Evolutionary conservation across 2,113 vertebrate genomes (phyloP), one percentile per base, ranked within the genome.

Genomic region (Lota lota): DNA sequence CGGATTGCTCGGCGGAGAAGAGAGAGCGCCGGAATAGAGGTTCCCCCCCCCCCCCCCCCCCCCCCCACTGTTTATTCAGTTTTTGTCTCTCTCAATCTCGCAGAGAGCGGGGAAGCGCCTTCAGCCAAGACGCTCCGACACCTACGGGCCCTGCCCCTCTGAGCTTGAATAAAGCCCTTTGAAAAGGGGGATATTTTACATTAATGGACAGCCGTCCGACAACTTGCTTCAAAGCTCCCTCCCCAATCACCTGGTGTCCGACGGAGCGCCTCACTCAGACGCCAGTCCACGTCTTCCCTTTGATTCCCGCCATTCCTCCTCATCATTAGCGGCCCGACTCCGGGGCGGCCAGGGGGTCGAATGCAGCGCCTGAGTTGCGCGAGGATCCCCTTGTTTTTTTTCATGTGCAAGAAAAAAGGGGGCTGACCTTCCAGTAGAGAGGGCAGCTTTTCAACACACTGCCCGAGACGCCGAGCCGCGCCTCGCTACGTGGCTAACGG

Each of bases 141-240:
- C 90, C 88, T 78, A 85, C 71, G 84, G 86, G 82, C 67, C 66
- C 75, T 10, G 69, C 77, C 78, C 84, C 88, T 88, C 74, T 4
- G 58, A 75, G 80, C 87, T 75, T 85, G 87, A 92, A 91, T 91
- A 90, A 92, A 76, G 87, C 75, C 72, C 85, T 86, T 91, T 92
- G 90, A 90, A 91, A 90, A 88, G 72, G 64, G 62, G 86, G 80
- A 88, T 87, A 87, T 90, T 92, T 90, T 92, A 91, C 91, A 92
- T 93, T 91, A 93, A 92, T 90, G 78, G 89, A 91, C 83, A 80
- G 84, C 84, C 85, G 82, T 90, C 91, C 90, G 86, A 92, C 88
- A 88, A 90, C 89, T 90, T 89, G 82, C 89, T 89, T 92, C 90
- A 93, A 92, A 92, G 89, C 82, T 74, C 65, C 71, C 82, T 85